Base-by-base conservation (phyloP, 2,888 invertebrate genomes). In the Odontocerum albicorne region DNA sequence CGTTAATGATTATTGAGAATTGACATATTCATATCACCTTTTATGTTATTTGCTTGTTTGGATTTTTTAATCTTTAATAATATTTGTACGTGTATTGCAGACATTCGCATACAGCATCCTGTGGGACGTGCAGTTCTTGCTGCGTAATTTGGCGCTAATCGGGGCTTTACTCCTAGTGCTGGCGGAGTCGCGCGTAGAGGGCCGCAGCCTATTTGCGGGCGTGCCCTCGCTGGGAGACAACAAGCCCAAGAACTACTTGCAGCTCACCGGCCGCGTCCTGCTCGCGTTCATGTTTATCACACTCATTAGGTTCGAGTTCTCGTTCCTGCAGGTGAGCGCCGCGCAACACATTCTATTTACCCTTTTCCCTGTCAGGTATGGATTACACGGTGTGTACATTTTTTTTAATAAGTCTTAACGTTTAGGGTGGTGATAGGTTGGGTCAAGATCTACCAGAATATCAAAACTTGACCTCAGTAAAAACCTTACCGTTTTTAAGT, bases 261-360 rank as follows among this genome's bases (percentile, higher is more conserved):
- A 98, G 77, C 81, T 99, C 27, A 93, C 95, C 49, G 99, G 99
- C 31, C 85, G 99, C 64, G 85, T 98, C 62, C 82, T 99, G 49
- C 81, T 99, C 53, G 96, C 98, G 17, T 96, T 99, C 74, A 99
- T 99, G 99, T 99, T 99, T 73, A 85, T 97, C 67, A 98, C 98
- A 7, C 80, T 99, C 49, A 85, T 99, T 61, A 85, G 96, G 67
- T 92, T 98, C 68, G 98, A 99, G 72, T 75, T 92, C 59, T 90
- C 90, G 39, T 88, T 96, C 72, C 72, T 95, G 66, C 92, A 92
- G 83, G 89, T 89, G 65, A 72, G 72, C 63, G 27, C 10, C 8
- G 6, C 27, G 12, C 13, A 42, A 4, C 6, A 16, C 1, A 38
- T n/a, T 12, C 16, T 8, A 20, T 17, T 3, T 1, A 1, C 10